phyloP scores from a whole-genome alignment of 1,140 invertebrate species.

The Lepidurus couesii region DNA sequence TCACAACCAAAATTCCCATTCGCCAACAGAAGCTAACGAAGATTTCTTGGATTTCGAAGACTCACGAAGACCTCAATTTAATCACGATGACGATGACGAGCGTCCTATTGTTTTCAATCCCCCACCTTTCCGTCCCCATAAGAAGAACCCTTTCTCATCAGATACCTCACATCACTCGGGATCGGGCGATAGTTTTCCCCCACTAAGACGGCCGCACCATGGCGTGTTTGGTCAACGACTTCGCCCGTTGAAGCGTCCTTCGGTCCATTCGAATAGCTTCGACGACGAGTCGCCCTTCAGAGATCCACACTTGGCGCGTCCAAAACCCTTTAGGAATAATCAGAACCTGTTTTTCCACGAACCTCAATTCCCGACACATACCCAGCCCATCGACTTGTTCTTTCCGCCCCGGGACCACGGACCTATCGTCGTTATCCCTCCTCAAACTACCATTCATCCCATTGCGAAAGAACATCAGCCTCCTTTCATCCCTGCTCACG shows the following conservation, averaged over 20 bases:
- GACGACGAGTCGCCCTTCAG: not conserved
- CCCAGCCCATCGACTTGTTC: not conserved
- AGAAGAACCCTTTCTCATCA: not conserved
- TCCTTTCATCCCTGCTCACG: not conserved
- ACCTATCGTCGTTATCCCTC: not conserved
- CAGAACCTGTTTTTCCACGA: not conserved
- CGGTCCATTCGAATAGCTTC: not conserved
- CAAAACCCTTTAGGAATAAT: not conserved
- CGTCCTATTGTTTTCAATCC: slow-evolving; percentile 3
- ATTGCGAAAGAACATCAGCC: not conserved
- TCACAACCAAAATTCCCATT: no score
- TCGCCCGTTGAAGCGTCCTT: not conserved
- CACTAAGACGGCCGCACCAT: not conserved
- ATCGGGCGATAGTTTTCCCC: not conserved
- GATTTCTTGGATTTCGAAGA: not conserved
- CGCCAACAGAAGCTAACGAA: no score
- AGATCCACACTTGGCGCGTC: not conserved
- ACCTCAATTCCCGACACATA: not conserved
- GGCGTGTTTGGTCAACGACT: not conserved
- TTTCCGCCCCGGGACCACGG: not conserved
- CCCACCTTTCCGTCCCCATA: not conserved
- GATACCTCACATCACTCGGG: not conserved
- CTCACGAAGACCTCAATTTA: not conserved
- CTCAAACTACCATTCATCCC: not conserved
- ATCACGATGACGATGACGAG: not conserved